phyloP scores from a whole-genome alignment of 2,797 vertebrate genomes.

The Enteromius radiatus region DNA sequence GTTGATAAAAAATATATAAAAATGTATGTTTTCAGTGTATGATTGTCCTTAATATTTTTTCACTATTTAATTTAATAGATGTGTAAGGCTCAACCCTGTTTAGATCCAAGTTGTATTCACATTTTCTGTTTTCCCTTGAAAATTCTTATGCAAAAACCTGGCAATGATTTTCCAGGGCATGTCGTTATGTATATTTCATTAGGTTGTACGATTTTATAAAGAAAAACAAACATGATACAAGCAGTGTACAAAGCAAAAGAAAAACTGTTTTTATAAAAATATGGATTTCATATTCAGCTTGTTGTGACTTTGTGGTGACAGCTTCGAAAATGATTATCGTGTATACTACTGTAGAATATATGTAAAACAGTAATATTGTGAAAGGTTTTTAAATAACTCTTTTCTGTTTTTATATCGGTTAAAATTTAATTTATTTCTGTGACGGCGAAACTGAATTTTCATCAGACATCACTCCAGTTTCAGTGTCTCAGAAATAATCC shows the following conservation, averaged over 20 bases:
- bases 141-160: conserved; percentile 27
- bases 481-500: neutral
- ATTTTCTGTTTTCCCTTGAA: conserved; percentile 34
- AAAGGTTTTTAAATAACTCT: neutral
- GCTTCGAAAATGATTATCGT: neutral
- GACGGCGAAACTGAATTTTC: neutral
- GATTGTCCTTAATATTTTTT: conserved; percentile 38
- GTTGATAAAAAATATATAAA: conserved; percentile 66
- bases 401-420: neutral
- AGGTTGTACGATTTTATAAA: neutral
- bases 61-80: conserved; percentile 3
- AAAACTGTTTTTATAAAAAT: neutral
- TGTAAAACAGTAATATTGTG: neutral
- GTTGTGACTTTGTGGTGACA: neutral
- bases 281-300: neutral
- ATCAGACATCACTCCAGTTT: neutral
- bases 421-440: neutral
- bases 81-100: conserved; percentile 31
- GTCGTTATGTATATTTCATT: conserved; percentile 17
- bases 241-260: conserved; percentile 1
- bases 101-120: conserved; percentile 47
- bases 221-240: conserved; percentile 1
- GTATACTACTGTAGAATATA: neutral
- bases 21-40: conserved; percentile 2
- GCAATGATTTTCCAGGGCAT: conserved; percentile 5